A percentile compares a stretch with the other conserved stretches of the same genome.
Conservation (phyloP, 2,888 invertebrate genomes). For the Acanthosoma haemorrhoidale region DNA sequence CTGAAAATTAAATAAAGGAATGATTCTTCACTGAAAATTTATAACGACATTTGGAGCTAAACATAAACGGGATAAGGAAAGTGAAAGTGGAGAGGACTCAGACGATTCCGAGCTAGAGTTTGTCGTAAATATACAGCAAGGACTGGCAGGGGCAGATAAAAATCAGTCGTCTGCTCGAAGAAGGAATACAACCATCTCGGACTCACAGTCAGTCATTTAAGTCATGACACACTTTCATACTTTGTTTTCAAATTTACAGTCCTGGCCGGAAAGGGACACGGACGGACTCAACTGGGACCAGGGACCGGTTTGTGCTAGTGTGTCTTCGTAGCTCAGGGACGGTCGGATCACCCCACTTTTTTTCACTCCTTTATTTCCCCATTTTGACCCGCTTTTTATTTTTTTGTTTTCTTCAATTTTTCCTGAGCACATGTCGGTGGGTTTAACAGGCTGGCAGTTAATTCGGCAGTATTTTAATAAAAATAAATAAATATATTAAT, state of each 20-base stretch:
- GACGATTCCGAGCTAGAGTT: neutral
- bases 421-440: neutral
- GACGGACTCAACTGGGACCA: neutral
- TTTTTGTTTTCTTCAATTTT: neutral
- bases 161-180: too few relatives aligned
- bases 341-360: neutral
- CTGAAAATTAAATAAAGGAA: too few relatives aligned
- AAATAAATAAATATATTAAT: too few relatives aligned
- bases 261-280: neutral
- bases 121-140: neutral
- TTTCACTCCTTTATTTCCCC: neutral
- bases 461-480: too few relatives aligned
- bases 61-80: neutral
- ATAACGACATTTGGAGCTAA: neutral
- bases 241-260: constrained; percentile 21
- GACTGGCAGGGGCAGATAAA: neutral
- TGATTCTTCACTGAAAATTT: neutral
- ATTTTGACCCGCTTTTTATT: neutral
- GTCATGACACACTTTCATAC: constrained; percentile 13
- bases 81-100: neutral
- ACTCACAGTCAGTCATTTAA: neutral
- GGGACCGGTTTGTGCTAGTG: neutral
- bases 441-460: too few relatives aligned
- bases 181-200: too few relatives aligned
- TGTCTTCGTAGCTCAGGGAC: neutral